Base-by-base conservation (phyloP, 2,797 vertebrate species). In the Melanotaenia pygmaea region DNA sequence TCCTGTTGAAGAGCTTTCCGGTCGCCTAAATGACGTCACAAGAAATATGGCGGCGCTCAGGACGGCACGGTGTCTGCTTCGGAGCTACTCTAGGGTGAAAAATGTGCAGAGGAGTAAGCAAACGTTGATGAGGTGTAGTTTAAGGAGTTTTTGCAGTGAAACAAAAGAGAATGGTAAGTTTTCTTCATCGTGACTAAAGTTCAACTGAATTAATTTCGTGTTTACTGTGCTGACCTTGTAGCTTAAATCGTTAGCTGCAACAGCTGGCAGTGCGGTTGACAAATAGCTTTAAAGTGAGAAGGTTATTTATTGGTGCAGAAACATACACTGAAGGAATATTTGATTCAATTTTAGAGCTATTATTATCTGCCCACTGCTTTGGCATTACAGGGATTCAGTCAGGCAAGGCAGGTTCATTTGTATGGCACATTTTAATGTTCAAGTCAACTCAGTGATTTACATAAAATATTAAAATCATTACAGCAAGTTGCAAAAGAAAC, bases 11-110 rank as follows among this genome's bases (percentile, higher is more conserved):
- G 22, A 30, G 11, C 7, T 0, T 1, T 4, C 24, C 56, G 0
- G 80, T 80, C 30, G 68, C 66, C 9, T 24, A 0, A 3, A 32
- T 80, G 82, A 86, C 4, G 72, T 83, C 69, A 74, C 3, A 77
- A 67, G 66, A 88, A 90, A 79, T 62, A 95, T 95, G 94, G 94
- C 94, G 26, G 90, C 91, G 62, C 79, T 91, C 64, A 54, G 91
- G 14, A 45, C 72, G 0, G 74, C 76, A 28, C 86, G 91, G 82
- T 82, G 83, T 30, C 24, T 91, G 0, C 26, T 91, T 1, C 76
- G 87, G 20, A 90, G 79, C 64, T 92, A 16, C 60, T 86, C 72
- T 22, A 51, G 80, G 24, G 16, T 88, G 5, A 90, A 85, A 87
- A 67, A 77, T 70, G 83, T 81, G 0, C 71, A 73, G 38, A 83